Conservation (phyloP, 2,113 vertebrate species). For the Ptychochromis oligacanthus region DNA sequence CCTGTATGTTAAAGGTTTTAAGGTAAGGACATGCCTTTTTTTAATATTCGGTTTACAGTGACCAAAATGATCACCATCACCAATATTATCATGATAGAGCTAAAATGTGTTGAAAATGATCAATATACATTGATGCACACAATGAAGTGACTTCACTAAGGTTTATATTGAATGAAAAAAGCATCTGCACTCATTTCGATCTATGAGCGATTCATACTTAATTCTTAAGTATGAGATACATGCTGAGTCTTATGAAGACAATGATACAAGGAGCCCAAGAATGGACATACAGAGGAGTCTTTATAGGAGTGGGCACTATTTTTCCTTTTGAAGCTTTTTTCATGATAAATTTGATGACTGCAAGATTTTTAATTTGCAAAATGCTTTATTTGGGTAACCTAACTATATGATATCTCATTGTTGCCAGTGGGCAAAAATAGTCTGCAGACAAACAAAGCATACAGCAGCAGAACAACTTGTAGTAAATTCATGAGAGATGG, state of each 20-base stretch:
- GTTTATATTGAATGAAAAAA: neutral
- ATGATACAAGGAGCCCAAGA: neutral
- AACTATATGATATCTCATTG: accelerated
- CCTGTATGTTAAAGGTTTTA: neutral
- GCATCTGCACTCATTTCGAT: neutral
- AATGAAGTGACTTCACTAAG: neutral
- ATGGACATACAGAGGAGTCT: neutral
- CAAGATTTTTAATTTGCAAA: neutral
- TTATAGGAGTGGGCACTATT: accelerated
- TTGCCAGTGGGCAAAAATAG: neutral
- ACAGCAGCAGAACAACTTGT: neutral
- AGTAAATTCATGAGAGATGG: neutral
- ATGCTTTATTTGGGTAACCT: accelerated
- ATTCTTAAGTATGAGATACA: neutral
- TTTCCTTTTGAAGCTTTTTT: neutral
- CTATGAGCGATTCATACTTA: neutral
- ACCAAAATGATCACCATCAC: too few relatives aligned
- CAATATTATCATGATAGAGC: too few relatives aligned
- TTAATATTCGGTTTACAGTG: too few relatives aligned
- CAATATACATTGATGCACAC: too few relatives aligned
- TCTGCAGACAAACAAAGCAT: neutral
- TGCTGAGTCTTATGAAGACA: neutral
- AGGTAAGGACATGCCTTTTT: neutral
- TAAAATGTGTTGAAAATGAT: too few relatives aligned
- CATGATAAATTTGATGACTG: neutral